phyloP scores from a whole-genome alignment of 2,888 invertebrate genomes.

The Carabus problematicus region DNA sequence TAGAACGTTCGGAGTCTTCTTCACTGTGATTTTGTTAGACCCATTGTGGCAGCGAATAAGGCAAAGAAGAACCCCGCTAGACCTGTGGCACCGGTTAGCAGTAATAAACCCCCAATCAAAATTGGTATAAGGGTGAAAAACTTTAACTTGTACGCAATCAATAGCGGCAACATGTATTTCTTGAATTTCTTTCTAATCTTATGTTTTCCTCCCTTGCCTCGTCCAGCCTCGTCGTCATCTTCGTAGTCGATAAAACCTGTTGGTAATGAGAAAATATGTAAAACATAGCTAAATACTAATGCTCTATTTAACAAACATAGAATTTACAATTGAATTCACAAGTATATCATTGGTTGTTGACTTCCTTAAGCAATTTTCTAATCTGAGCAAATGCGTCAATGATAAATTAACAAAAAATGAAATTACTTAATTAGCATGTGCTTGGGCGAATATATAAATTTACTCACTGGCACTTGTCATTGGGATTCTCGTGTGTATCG shows the following conservation, averaged over 20 bases:
- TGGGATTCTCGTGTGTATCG: constrained; percentile 53
- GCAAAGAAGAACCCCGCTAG: constrained; percentile 89
- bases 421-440: too few species aligned
- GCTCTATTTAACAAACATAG: too few species aligned
- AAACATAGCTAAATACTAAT: too few species aligned
- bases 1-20: not conserved
- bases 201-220: constrained; percentile 54
- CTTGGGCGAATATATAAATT: not conserved
- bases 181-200: constrained; percentile 68
- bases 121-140: constrained; percentile 80
- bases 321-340: too few species aligned
- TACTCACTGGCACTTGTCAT: constrained; percentile 47
- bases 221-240: constrained; percentile 38
- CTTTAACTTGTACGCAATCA: constrained; percentile 84
- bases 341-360: too few species aligned
- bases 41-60: constrained; percentile 82
- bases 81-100: constrained; percentile 80
- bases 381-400: too few species aligned
- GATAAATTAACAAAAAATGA: too few species aligned
- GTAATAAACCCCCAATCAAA: constrained; percentile 73
- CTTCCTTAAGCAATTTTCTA: too few species aligned
- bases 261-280: too few species aligned
- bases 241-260: constrained; percentile 13
- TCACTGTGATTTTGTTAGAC: constrained; percentile 64
- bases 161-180: constrained; percentile 75